These are phyloP conservation scores for Apteryx owenii DNA, from an alignment of 2,113 vertebrate species.

Conservation along the genomic window DNA sequence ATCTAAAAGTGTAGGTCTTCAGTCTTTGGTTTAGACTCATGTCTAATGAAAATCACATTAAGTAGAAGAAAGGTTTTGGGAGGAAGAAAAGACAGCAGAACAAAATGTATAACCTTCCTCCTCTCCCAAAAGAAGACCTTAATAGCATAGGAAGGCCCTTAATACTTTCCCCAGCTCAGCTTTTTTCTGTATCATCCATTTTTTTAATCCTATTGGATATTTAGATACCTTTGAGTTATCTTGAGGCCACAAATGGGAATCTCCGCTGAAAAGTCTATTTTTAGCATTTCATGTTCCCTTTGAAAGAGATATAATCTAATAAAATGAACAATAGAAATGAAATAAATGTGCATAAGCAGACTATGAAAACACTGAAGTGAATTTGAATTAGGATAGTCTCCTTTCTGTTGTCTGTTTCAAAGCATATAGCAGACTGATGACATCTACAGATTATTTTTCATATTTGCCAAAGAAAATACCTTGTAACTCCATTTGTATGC, in stretches of 20 bases:
- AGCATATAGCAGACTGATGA: not conserved
- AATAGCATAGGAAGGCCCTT: not conserved
- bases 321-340: not conserved
- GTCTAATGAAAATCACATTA: slow-evolving; percentile 23
- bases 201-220: not conserved
- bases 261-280: not conserved
- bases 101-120: not conserved
- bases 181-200: not conserved
- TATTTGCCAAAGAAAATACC: slow-evolving; percentile 11
- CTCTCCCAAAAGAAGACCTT: not conserved
- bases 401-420: not conserved
- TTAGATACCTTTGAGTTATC: not conserved
- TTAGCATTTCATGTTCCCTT: not conserved
- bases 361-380: not conserved
- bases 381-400: not conserved
- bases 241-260: not conserved
- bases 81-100: not conserved
- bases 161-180: not conserved
- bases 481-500: slow-evolving; percentile 43
- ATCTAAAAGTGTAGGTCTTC: not conserved
- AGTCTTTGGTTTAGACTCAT: slow-evolving; percentile 10
- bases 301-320: not conserved
- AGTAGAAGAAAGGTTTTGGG: not conserved
- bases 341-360: not conserved
- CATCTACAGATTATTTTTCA: not conserved